phyloP scores from a whole-genome alignment of 2,888 invertebrate genomes.

The Stratiomys singularior region DNA sequence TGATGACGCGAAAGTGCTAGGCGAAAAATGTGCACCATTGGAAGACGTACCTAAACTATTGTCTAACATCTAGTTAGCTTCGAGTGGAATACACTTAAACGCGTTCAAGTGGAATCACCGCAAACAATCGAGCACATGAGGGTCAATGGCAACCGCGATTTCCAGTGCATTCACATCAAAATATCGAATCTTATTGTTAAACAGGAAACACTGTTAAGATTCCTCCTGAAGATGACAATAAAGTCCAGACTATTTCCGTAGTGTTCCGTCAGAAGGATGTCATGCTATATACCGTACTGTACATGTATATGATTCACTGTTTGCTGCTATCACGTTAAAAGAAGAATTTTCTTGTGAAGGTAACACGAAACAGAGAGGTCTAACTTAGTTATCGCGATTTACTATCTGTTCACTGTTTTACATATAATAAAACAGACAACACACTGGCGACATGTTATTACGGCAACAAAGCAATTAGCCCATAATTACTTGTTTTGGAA shows the following conservation, averaged over 20 bases:
- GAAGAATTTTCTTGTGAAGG: not conserved
- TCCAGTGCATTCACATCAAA: too few species aligned
- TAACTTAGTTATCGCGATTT: not conserved
- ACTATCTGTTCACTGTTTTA: constrained; percentile 1
- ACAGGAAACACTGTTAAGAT: too few species aligned
- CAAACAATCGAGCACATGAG: not conserved
- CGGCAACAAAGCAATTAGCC: constrained; percentile 14
- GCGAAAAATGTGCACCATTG: not conserved
- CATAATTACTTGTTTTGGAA: not conserved
- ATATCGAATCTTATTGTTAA: too few species aligned
- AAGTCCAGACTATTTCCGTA: too few species aligned
- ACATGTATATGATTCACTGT: not conserved
- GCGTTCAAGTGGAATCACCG: not conserved
- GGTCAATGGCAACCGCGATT: not conserved
- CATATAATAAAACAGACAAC: constrained; percentile 3
- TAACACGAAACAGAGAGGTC: not conserved
- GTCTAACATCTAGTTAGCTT: not conserved
- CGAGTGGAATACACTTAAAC: not conserved
- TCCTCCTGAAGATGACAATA: too few species aligned
- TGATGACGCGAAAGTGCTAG: not conserved
- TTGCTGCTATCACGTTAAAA: not conserved
- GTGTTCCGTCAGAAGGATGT: too few species aligned
- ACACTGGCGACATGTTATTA: not conserved
- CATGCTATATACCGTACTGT: too few species aligned
- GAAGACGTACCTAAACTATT: not conserved